Percentiles rank a stretch among this genome's conserved stretches.
Evolutionary conservation across 2,888 invertebrate species (phyloP).

Genomic region (Nephrotoma appendiculata): DNA sequence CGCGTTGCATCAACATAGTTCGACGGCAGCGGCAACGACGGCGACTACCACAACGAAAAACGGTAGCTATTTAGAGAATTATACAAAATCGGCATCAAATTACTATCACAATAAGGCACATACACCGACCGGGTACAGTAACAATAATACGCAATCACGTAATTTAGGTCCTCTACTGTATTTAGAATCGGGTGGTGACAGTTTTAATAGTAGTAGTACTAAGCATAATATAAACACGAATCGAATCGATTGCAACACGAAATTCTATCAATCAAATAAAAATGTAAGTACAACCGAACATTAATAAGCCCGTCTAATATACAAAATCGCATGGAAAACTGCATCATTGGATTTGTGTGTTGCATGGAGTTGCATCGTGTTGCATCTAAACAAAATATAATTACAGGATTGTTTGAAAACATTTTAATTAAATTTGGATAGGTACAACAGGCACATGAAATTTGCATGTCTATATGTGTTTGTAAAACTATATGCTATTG

Average conservation of each 20-base stretch:
- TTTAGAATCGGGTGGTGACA: conserved; percentile 7
- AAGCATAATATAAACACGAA: neutral
- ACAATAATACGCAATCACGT: conserved; percentile 6
- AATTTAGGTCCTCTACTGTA: conserved; percentile 12
- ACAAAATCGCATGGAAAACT: neutral
- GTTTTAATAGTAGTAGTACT: neutral
- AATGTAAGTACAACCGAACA: conserved; percentile 8
- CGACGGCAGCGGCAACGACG: neutral
- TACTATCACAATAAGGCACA: neutral
- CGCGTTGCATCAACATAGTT: neutral
- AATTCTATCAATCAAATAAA: conserved; percentile 7
- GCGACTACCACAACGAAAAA: neutral
- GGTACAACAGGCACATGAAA: neutral
- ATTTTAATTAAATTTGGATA: neutral
- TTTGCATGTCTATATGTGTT: neutral
- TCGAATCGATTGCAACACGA: conserved; percentile 1
- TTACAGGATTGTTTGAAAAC: neutral
- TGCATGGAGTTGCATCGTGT: neutral
- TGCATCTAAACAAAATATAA: neutral
- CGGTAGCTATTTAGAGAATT: conserved; percentile 8
- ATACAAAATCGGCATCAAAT: conserved; percentile 10
- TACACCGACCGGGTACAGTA: neutral
- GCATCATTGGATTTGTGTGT: neutral
- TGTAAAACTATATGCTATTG: neutral
- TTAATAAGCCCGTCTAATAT: neutral